These are phyloP conservation scores for Trimorus sp. DNA, from an alignment of 2,888 invertebrate genomes.

Conservation along the genomic window DNA sequence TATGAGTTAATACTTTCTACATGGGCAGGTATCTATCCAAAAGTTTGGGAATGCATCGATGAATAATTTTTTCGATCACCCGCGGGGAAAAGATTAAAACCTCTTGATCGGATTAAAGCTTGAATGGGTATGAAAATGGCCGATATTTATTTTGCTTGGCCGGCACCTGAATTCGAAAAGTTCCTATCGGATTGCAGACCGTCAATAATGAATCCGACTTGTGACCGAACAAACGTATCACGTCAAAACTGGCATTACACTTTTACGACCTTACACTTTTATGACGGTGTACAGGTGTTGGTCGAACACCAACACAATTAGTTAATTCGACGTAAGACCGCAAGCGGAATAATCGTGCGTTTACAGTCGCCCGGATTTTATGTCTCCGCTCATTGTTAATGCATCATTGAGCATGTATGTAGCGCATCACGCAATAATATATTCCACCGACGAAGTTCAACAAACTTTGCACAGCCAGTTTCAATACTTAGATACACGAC, in stretches of 20 bases:
- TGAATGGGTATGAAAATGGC: constrained; percentile 26
- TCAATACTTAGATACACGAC: constrained; percentile 44
- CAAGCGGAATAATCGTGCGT: constrained; percentile 28
- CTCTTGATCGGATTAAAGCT: constrained; percentile 31
- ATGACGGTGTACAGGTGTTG: background rate
- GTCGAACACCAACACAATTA: constrained; percentile 18
- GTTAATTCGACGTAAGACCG: constrained; percentile 23
- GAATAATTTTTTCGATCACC: constrained; percentile 32
- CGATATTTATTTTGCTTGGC: background rate
- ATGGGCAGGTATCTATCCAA: background rate
- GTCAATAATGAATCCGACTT: constrained; percentile 25
- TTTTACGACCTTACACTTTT: background rate
- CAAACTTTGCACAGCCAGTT: constrained; percentile 48
- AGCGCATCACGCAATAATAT: constrained; percentile 33
- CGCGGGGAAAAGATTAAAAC: background rate
- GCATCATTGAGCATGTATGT: constrained; percentile 31
- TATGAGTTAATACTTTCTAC: constrained; percentile 3
- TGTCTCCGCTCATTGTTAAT: constrained; percentile 35
- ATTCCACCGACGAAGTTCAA: constrained; percentile 49
- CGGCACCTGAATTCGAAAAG: constrained; percentile 1
- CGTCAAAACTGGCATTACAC: background rate
- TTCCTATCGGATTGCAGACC: constrained; percentile 3
- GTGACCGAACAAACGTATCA: background rate
- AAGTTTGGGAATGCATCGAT: constrained; percentile 28
- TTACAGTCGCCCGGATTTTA: constrained; percentile 17